These are phyloP conservation scores for Halictus quadricinctus DNA, from an alignment of 2,888 invertebrate species.

Conservation along the genomic window DNA sequence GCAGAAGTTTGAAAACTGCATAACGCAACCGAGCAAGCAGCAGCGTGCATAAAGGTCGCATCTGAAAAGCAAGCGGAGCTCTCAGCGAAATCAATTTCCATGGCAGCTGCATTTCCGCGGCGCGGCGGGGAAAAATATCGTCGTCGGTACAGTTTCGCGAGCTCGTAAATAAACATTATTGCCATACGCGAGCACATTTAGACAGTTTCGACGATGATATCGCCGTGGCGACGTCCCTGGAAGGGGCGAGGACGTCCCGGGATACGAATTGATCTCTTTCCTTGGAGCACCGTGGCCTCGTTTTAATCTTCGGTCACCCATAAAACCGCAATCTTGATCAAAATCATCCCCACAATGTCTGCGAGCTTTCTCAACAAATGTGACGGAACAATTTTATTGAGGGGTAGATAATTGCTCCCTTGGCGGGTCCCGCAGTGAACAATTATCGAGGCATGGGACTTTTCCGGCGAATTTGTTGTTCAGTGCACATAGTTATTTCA, in stretches of 20 bases:
- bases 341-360: background rate
- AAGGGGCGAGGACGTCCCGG: background rate
- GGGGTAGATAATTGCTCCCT: too few species aligned
- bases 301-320: background rate
- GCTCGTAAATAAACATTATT: constrained; percentile 39
- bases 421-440: too few species aligned
- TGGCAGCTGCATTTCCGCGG: constrained; percentile 29
- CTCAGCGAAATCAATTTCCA: constrained; percentile 44
- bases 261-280: constrained; percentile 32
- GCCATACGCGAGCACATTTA: background rate
- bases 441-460: too few species aligned
- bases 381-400: too few species aligned
- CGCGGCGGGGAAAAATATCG: constrained; percentile 27
- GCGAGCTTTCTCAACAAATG: too few species aligned
- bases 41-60: constrained; percentile 5
- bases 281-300: background rate
- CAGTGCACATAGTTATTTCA: too few species aligned
- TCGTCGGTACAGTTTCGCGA: constrained; percentile 17
- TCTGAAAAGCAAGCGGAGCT: constrained; percentile 7
- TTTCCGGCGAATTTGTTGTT: too few species aligned
- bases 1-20: background rate
- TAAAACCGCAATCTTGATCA: background rate
- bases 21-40: background rate
- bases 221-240: background rate
- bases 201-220: constrained; percentile 16